Base-by-base conservation (phyloP, 2,797 vertebrate genomes). In the Menidia menidia region DNA sequence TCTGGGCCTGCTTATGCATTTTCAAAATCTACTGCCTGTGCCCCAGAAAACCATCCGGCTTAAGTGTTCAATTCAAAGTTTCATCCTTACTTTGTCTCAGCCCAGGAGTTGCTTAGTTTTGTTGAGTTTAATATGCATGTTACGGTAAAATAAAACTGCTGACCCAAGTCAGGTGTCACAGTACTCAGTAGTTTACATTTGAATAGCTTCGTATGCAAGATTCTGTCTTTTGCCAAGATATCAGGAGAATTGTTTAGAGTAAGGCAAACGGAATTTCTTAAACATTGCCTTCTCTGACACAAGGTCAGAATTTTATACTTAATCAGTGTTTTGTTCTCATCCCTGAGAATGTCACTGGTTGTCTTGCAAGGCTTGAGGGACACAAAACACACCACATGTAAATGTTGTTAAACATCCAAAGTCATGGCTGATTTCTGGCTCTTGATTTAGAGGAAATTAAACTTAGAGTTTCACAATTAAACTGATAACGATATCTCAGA, bases 1-100 rank as follows among this genome's bases (percentile, higher is more conserved):
- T 75, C 61, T 76, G 35, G 58, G 31, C 18, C 15, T 68, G 44
- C 66, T 67, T 47, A 15, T 73, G 45, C 61, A 18, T 59, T 45
- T 35, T 14, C 43, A 65, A 54, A 71, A 60, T 51, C 15, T 11
- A 39, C 35, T 4, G 25, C 35, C 48, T 56, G 33, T 35, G 25
- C 62, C 53, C 31, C 31, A 55, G 32, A 61, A 71, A 62, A 80
- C 50, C 19, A 71, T 61, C 71, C 4, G 12, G 5, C 30, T 57
- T 56, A 14, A 62, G 50, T 43, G n/a, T 55, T 65, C 4, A 43
- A 45, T 72, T 55, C 14, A 41, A 53, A 66, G 35, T 71, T 75
- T 71, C 33, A 54, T 61, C 43, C 43, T 31, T 19, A 43, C 76
- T 82, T 3, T 45, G 31, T 47, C n/a, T 14, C 39, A 52, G 51